These are phyloP conservation scores for Cossypha dichroa DNA, from an alignment of 2,797 vertebrate species.

Conservation along the genomic window DNA sequence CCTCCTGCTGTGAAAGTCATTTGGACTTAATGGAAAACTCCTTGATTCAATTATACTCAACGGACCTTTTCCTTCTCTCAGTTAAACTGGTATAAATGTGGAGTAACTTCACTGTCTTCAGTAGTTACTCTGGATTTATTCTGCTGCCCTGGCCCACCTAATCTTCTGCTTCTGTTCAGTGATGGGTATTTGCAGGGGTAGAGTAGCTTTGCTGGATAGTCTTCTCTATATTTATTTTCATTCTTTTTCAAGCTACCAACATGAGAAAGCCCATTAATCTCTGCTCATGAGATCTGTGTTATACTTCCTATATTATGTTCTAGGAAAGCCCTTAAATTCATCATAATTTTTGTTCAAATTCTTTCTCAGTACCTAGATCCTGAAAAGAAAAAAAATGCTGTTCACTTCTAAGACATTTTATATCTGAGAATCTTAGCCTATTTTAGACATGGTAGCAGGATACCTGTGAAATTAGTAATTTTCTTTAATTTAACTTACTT, in stretches of 20 bases:
- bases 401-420: neutral
- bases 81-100: constrained; percentile 40
- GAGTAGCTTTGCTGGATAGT: neutral
- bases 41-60: constrained; percentile 53
- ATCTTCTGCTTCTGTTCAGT: neutral
- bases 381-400: neutral
- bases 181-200: neutral
- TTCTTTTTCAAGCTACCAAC: neutral
- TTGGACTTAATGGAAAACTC: constrained; percentile 59
- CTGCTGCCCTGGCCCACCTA: neutral
- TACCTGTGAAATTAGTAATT: neutral
- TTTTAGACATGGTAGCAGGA: neutral
- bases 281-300: neutral
- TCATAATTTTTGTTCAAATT: neutral
- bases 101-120: neutral
- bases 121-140: constrained; percentile 47
- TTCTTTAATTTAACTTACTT: neutral
- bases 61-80: constrained; percentile 24
- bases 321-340: neutral
- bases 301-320: neutral
- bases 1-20: constrained; percentile 63
- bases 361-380: neutral
- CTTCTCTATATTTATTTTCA: constrained; percentile 18
- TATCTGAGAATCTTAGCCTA: neutral
- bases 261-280: neutral